A percentile compares a stretch with the other conserved stretches of the same genome.
Conservation (phyloP, 1,140 invertebrate species). For the Aphelinus atriplicis region DNA sequence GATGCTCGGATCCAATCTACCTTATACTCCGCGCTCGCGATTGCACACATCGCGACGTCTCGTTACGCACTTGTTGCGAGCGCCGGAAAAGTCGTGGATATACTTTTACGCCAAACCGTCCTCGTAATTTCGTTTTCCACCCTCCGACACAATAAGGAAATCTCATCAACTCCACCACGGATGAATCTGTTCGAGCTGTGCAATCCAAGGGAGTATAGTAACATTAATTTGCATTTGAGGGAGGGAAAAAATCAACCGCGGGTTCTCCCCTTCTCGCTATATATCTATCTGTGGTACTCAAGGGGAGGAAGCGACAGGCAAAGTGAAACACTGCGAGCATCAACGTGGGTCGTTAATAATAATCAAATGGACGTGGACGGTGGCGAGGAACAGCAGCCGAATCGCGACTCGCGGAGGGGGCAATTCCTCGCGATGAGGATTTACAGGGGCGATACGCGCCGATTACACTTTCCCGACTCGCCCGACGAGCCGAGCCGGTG, state of each 20-base stretch:
- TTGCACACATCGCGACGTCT: neutral
- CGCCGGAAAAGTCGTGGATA: too few relatives aligned
- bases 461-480: conserved; percentile 40
- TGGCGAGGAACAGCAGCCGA: neutral
- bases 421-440: conserved; percentile 41
- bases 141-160: too few relatives aligned
- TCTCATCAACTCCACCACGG: too few relatives aligned
- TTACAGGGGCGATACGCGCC: conserved; percentile 29
- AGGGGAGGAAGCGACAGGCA: neutral
- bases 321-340: conserved; percentile 12
- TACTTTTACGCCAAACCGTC: too few relatives aligned
- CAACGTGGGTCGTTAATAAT: conserved; percentile 33
- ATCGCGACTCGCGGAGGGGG: conserved; percentile 29
- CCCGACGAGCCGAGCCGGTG: conserved; percentile 9
- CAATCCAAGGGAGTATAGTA: too few relatives aligned
- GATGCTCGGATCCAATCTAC: too few relatives aligned
- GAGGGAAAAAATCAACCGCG: too few relatives aligned
- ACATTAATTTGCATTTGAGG: conserved; percentile 56
- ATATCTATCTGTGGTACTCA: too few relatives aligned
- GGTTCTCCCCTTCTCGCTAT: too few relatives aligned
- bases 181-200: too few relatives aligned
- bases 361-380: conserved; percentile 34
- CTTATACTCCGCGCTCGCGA: too few relatives aligned
- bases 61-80: neutral
- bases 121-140: too few relatives aligned